These are phyloP conservation scores for Anadara kagoshimensis DNA, from an alignment of 1,140 invertebrate genomes.

Conservation along the genomic window DNA sequence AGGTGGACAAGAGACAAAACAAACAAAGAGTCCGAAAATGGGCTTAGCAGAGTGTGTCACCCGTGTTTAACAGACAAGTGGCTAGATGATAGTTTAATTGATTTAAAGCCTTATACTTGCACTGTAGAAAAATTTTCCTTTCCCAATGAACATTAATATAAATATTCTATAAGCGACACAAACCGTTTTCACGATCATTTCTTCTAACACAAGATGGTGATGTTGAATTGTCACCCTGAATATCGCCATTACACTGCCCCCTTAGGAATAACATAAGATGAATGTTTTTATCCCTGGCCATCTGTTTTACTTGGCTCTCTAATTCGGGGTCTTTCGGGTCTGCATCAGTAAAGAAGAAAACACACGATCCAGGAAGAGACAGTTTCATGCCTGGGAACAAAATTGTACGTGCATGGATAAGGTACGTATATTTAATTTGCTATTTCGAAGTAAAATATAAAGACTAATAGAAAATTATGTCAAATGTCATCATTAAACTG, in stretches of 20 bases:
- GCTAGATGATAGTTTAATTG: too few relatives aligned
- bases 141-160: neutral
- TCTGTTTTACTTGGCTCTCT: neutral
- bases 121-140: too few relatives aligned
- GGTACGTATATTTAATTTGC: neutral
- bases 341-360: conserved; percentile 34
- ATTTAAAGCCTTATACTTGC: too few relatives aligned
- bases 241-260: neutral
- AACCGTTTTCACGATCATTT: neutral
- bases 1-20: too few relatives aligned
- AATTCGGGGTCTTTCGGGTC: conserved; percentile 21
- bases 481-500: too few relatives aligned
- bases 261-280: conserved; percentile 11
- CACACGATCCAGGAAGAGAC: conserved; percentile 15
- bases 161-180: neutral
- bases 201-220: neutral
- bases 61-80: too few relatives aligned
- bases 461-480: neutral
- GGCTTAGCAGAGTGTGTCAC: too few relatives aligned
- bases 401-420: neutral
- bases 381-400: neutral
- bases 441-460: neutral
- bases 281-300: conserved; percentile 5
- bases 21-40: too few relatives aligned
- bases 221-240: neutral